Evolutionary conservation across 2,113 vertebrate genomes (phyloP), one percentile per base, ranked within the genome.

Genomic region (Mesembrinibis cayennensis): DNA sequence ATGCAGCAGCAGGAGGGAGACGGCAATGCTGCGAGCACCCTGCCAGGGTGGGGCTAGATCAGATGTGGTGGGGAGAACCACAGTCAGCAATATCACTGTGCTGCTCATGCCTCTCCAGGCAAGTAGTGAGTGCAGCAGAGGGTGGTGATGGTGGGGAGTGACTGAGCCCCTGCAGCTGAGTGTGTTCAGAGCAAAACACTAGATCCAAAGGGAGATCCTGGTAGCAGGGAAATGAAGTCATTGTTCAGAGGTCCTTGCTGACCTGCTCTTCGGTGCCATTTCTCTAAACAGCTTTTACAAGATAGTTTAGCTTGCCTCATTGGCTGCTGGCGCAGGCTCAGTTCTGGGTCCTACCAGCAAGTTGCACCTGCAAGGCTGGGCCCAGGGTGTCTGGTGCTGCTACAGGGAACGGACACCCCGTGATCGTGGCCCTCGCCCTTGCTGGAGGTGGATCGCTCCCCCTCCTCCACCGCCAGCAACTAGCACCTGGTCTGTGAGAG

Each of bases 351-450:
- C 47, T 47, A 29, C 10, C n/a, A 21, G n/a, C 6, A 18, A 36
- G 66, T 26, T 3, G 4, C n/a, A 71, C 26, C 9, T 38, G 47
- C 7, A 2, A 38, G 26, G 69, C 47, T 38, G 69, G 47, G 25
- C n/a, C n/a, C 7, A 7, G 47, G 26, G 47, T 38, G n/a, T 36
- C 69, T 71, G 69, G 26, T 52, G 47, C n/a, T 36, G 34, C 47
- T 50, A 26, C 2, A 26, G 47, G 47, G n/a, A 38, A 21, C 2
- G 2, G 18, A 16, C 6, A 7, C 18, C 18, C n/a, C 6, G 5
- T 52, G 69, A 38, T 21, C 2, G 3, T 21, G 69, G n/a, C n/a
- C 69, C 34, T n/a, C 1, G 10, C 55, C n/a, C 62, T 40, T 12
- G n/a, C 59, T 38, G 82, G 74, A 16, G 26, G 38, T 29, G 40